phyloP scores from a whole-genome alignment of 2,888 invertebrate genomes.

The Myopa testacea region DNA sequence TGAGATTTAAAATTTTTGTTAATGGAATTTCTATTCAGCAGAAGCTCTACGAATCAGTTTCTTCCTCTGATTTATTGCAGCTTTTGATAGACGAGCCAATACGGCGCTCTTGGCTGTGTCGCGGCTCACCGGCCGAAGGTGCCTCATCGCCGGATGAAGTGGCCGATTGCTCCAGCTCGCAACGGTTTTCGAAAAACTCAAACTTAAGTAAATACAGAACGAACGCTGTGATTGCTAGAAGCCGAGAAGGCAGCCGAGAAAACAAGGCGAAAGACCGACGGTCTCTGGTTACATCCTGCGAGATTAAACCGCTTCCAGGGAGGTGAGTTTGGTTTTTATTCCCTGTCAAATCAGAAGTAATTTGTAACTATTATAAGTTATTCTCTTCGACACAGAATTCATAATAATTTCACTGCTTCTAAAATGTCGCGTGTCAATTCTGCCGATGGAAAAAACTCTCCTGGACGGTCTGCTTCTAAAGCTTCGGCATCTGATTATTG shows the following conservation, averaged over 20 bases:
- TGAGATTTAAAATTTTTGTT: neutral
- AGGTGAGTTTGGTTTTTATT: neutral
- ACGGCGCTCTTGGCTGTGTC: conserved; percentile 70
- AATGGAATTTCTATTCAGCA: conserved; percentile 39
- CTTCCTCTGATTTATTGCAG: conserved; percentile 66
- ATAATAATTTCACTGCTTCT: conserved; percentile 6
- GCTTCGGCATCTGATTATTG: conserved; percentile 47
- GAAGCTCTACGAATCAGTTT: conserved; percentile 55
- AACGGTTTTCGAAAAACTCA: conserved; percentile 48
- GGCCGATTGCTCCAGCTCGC: conserved; percentile 53
- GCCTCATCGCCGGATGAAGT: conserved; percentile 60
- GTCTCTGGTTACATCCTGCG: neutral
- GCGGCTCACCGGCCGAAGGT: conserved; percentile 46
- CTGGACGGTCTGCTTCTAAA: neutral
- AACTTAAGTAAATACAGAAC: conserved; percentile 49
- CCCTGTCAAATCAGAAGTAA: neutral
- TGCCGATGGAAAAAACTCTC: conserved; percentile 14
- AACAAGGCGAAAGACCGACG: neutral
- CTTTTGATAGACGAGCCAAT: conserved; percentile 66
- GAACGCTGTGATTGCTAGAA: conserved; percentile 55
- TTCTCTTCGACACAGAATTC: neutral
- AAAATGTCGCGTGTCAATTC: conserved; percentile 41
- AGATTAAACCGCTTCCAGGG: neutral
- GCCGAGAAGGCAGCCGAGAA: neutral
- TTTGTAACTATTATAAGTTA: neutral